Evolutionary conservation across 1,140 invertebrate genomes (phyloP), one percentile per base, ranked within the genome.

Genomic region (Lepidotrigona ventralis): DNA sequence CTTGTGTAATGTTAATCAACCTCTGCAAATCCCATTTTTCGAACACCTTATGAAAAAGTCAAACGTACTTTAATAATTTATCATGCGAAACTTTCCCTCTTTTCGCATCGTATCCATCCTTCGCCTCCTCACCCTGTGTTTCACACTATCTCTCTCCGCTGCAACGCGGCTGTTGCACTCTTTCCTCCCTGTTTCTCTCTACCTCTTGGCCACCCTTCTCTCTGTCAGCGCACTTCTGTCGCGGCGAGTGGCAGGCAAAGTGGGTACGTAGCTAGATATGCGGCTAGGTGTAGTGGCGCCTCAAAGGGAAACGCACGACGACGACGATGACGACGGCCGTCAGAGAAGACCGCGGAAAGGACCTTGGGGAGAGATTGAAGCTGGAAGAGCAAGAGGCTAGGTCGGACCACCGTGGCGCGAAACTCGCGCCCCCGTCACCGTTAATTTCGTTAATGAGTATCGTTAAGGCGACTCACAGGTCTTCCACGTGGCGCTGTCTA

Each of bases 401-500:
- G 53, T 6, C n/a, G 63, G 26, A 23, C 33, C 26, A 51, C 23
- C 21, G 69, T 64, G 46, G 29, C 60, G 46, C 54, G 39, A 46
- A 74, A 46, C 46, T 78, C 56, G 54, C 56, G 46, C 64, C 9
- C 33, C 33, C 54, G 33, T 5, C n/a, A 29, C 9, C 54, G 23
- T 60, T 83, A 83, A 83, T 83, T 71, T 83, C 66, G 75, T 83
- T 83, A 83, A 83, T 78, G 75, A 83, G 81, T 78, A 83, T 78
- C 75, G 56, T 83, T 83, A 71, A 46, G 26, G 54, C 39, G 39
- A 14, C 64, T 51, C 6, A 1, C 26, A 53, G 54, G 29, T 70
- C 70, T 63, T 71, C 81, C 29, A 17, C 26, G 39, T 21, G 11
- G 17, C 56, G 12, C 11, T 54, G 66, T 46, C 66, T 70, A 83